A percentile compares a stretch with the other conserved stretches of the same genome.
These are phyloP conservation scores for Rynchops niger DNA, from an alignment of 2,113 vertebrate species.

Conservation along the genomic window DNA sequence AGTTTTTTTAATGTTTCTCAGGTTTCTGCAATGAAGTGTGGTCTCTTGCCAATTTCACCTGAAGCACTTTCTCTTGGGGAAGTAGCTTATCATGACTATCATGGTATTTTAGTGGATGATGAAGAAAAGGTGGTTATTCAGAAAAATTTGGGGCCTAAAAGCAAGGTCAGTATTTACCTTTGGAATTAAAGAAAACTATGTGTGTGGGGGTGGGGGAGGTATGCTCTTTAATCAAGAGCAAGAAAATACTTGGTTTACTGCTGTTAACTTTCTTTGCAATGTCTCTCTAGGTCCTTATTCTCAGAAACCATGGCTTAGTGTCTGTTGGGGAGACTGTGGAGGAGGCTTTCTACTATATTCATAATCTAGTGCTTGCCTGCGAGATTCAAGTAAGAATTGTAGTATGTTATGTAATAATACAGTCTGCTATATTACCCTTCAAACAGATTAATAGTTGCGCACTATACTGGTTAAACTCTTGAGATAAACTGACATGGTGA, in stretches of 20 bases:
- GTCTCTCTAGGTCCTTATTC: slow-evolving; percentile 87
- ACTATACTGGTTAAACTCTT: not conserved
- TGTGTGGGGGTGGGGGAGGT: too few species aligned
- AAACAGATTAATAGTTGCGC: not conserved
- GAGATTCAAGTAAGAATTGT: slow-evolving; percentile 93
- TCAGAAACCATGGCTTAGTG: slow-evolving; percentile 94
- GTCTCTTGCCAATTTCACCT: slow-evolving; percentile 93
- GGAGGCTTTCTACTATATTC: slow-evolving; percentile 96
- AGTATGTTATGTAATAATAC: not conserved
- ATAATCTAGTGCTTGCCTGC: slow-evolving; percentile 93
- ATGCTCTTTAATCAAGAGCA: not conserved
- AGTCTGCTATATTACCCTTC: not conserved
- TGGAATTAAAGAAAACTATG: not conserved
- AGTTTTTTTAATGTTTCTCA: slow-evolving; percentile 28
- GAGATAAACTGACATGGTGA: not conserved
- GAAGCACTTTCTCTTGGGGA: slow-evolving; percentile 93
- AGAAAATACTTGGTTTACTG: not conserved
- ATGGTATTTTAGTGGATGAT: slow-evolving; percentile 92
- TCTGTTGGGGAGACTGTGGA: slow-evolving; percentile 93
- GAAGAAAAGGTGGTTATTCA: slow-evolving; percentile 90
- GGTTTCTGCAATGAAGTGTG: slow-evolving; percentile 98
- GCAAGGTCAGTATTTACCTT: slow-evolving; percentile 83
- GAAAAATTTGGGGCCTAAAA: slow-evolving; percentile 91
- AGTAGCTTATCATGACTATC: slow-evolving; percentile 94
- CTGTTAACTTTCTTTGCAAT: not conserved